Percentiles rank a stretch among this genome's conserved stretches.
Evolutionary conservation across 2,113 vertebrate species (phyloP).

Genomic region (Synchiropus splendidus): DNA sequence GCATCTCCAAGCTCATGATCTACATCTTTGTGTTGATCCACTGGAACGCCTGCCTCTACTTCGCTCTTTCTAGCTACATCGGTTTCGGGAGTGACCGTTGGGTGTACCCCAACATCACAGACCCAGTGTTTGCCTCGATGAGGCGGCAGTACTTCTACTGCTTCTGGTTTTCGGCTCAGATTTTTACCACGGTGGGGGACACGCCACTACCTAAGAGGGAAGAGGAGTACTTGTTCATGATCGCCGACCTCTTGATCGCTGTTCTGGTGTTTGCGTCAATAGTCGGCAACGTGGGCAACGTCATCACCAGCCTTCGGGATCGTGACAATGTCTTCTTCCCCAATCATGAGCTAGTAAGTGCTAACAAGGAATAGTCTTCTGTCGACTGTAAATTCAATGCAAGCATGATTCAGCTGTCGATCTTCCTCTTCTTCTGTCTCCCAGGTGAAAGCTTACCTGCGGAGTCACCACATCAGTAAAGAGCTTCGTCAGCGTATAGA

Average conservation of each 20-base stretch:
- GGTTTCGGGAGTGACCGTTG: slow-evolving; percentile 77
- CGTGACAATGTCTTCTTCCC: slow-evolving; percentile 78
- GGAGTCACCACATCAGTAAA: slow-evolving; percentile 49
- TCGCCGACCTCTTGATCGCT: slow-evolving; percentile 77
- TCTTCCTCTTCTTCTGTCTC: neutral
- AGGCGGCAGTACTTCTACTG: slow-evolving; percentile 82
- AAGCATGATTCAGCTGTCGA: no score
- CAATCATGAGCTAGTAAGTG: slow-evolving; percentile 68
- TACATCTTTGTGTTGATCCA: slow-evolving; percentile 83
- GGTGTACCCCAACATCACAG: slow-evolving; percentile 78
- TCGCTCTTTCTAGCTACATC: slow-evolving; percentile 72
- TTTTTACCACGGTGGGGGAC: slow-evolving; percentile 83
- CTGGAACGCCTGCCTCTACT: slow-evolving; percentile 86
- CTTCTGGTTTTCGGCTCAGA: slow-evolving; percentile 84
- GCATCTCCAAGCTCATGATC: slow-evolving; percentile 79
- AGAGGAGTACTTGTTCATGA: slow-evolving; percentile 82
- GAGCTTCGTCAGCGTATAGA: slow-evolving; percentile 66
- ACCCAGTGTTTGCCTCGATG: slow-evolving; percentile 51
- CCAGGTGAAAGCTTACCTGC: slow-evolving; percentile 72
- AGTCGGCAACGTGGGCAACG: slow-evolving; percentile 78
- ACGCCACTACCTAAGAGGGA: slow-evolving; percentile 60
- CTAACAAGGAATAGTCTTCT: neutral
- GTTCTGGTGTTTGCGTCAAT: slow-evolving; percentile 87
- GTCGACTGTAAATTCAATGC: no score
- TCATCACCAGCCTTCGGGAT: slow-evolving; percentile 70